Percentiles rank a stretch among this genome's conserved stretches.
Conservation (phyloP, 2,888 invertebrate species). For the Euzophera pinguis region DNA sequence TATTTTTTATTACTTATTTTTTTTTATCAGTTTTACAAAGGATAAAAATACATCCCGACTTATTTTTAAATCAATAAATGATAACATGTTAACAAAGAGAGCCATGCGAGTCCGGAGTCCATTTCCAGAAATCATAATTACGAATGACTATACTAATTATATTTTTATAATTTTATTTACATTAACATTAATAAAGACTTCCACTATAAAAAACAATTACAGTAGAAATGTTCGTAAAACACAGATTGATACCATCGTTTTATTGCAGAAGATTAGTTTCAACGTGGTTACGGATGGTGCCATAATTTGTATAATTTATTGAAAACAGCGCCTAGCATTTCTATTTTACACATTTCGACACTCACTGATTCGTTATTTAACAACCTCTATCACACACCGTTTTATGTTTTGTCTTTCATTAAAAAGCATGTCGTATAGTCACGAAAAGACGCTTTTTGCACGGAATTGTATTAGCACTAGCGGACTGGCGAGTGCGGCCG, state of each 20-base stretch:
- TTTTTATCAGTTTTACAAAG: neutral
- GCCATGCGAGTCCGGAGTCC: neutral
- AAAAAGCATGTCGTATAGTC: no score
- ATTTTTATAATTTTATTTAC: constrained; percentile 6
- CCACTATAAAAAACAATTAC: constrained; percentile 1
- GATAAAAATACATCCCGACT: neutral
- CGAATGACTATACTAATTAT: neutral
- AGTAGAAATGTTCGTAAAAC: neutral
- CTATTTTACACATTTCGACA: neutral
- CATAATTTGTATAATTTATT: no score
- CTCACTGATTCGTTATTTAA: neutral
- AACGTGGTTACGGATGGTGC: neutral
- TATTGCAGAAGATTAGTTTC: neutral
- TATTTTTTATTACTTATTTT: neutral
- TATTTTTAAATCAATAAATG: neutral
- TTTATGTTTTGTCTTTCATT: neutral
- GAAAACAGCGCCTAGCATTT: no score
- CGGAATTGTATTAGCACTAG: constrained; percentile 4
- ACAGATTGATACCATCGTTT: neutral
- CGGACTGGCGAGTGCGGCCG: constrained; percentile 15
- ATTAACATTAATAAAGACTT: constrained; percentile 2
- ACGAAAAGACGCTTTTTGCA: no score
- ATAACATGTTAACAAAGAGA: neutral
- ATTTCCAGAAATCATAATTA: neutral
- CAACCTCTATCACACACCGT: neutral